phyloP scores from a whole-genome alignment of 30 jellyfish, hydroid and myxozoan genomes.

The Turritopsis dohrnii region DNA sequence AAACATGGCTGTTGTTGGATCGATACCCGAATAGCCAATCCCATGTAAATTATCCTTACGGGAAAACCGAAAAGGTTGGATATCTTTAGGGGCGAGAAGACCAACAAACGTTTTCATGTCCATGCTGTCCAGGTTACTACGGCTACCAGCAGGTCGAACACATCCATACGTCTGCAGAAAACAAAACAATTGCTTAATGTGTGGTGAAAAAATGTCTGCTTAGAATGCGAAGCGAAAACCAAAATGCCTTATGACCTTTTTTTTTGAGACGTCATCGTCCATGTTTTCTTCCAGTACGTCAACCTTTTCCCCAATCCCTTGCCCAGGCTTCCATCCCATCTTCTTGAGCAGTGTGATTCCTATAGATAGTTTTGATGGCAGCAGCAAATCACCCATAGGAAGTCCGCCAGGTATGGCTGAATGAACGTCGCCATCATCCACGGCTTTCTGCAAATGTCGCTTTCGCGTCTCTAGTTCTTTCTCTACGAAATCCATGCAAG shows the following conservation, averaged over 20 bases:
- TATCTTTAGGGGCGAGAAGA: conserved; percentile 94
- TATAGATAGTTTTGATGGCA: conserved; percentile 60
- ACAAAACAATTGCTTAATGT: not conserved
- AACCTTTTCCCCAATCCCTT: conserved; percentile 93
- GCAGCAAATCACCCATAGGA: conserved; percentile 57
- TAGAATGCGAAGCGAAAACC: not conserved
- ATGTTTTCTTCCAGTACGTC: not conserved
- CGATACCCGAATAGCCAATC: conserved; percentile 91
- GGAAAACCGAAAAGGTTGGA: conserved; percentile 57
- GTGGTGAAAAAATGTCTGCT: no score
- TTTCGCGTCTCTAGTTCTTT: conserved; percentile 53
- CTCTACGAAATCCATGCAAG: no score
- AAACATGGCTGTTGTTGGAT: conserved; percentile 60
- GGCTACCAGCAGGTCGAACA: not conserved
- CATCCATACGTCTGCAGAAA: conserved; percentile 23
- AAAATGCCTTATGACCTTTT: conserved; percentile 5
- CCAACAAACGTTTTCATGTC: conserved; percentile 17
- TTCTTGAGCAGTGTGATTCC: conserved; percentile 70
- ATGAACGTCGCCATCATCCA: conserved; percentile 61
- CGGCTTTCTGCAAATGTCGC: conserved; percentile 55
- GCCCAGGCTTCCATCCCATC: conserved; percentile 99
- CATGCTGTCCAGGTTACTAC: not conserved
- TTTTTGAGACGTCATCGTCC: not conserved
- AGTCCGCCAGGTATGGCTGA: conserved; percentile 93
- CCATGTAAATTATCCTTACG: conserved; percentile 89